Conservation (phyloP, 53 echinoderm and acorn worm genomes). For the Arbacia lixula region DNA sequence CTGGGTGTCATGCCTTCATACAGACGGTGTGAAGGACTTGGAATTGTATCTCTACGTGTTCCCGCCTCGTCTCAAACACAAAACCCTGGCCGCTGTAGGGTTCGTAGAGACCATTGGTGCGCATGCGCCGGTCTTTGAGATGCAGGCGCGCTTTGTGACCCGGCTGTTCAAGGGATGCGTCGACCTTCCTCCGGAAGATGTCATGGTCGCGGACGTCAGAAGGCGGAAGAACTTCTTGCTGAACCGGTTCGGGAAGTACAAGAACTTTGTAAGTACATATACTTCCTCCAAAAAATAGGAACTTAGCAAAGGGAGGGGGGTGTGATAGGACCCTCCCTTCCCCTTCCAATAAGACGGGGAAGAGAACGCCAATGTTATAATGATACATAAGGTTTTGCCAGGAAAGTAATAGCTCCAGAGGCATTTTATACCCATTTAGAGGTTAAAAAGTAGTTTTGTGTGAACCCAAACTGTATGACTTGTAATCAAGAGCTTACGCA, state of each 20-base stretch:
- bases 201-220: conserved; percentile 68
- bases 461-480: no score
- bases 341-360: no score
- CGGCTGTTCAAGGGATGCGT: conserved; percentile 73
- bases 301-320: no score
- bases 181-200: conserved; percentile 59
- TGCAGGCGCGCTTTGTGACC: conserved; percentile 84
- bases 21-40: conserved; percentile 83
- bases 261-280: conserved; percentile 80
- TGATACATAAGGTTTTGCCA: no score
- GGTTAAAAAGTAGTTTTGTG: no score
- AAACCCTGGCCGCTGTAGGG: conserved; percentile 88
- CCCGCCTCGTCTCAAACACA: conserved; percentile 76
- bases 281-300: no score
- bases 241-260: conserved; percentile 77
- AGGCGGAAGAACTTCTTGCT: conserved; percentile 54
- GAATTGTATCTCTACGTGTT: conserved; percentile 89
- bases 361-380: no score
- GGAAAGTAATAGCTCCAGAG: no score
- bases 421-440: no score
- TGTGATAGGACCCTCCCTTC: no score
- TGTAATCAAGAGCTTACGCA: no score
- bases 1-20: no score
- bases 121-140: conserved; percentile 88
- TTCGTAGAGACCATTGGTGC: conserved; percentile 82